A percentile compares a stretch with the other conserved stretches of the same genome.
Conservation (phyloP, 2,888 invertebrate species). For the Tachina lurida region DNA sequence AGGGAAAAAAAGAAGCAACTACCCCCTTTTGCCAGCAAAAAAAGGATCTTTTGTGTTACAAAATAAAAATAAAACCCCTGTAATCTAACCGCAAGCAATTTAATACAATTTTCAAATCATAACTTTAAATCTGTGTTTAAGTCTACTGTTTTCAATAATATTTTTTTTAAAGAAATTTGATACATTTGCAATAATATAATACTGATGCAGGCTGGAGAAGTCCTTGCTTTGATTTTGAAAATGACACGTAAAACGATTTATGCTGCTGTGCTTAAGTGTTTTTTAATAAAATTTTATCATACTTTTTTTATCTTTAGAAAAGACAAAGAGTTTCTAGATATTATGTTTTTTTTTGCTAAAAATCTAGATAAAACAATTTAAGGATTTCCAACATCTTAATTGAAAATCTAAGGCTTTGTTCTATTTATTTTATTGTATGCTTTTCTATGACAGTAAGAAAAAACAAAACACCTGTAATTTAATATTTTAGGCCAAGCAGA, state of each 20-base stretch:
- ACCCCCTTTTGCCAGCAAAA: conserved; percentile 2
- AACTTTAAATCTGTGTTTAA: conserved; percentile 46
- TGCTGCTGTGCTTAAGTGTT: conserved; percentile 32
- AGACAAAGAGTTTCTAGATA: not conserved
- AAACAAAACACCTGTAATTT: conserved; percentile 61
- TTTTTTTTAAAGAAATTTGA: conserved; percentile 41
- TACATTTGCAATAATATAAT: conserved; percentile 49
- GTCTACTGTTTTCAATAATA: not conserved
- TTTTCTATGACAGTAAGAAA: not conserved
- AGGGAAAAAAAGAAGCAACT: not conserved
- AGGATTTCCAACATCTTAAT: conserved; percentile 16
- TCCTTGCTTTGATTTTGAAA: conserved; percentile 13
- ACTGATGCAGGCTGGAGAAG: not conserved
- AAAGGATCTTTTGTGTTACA: conserved; percentile 18
- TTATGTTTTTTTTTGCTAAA: not conserved
- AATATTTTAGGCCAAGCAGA: conserved; percentile 44
- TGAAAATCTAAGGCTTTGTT: conserved; percentile 32
- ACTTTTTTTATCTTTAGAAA: no score
- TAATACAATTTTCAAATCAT: conserved; percentile 61
- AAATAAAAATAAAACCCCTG: not conserved
- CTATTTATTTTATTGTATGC: not conserved
- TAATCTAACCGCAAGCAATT: conserved; percentile 58
- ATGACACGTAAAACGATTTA: conserved; percentile 37
- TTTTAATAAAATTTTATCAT: not conserved
- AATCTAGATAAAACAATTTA: conserved; percentile 31